Base-by-base conservation (phyloP, 2,113 vertebrate species). In the Chitala chitala region DNA sequence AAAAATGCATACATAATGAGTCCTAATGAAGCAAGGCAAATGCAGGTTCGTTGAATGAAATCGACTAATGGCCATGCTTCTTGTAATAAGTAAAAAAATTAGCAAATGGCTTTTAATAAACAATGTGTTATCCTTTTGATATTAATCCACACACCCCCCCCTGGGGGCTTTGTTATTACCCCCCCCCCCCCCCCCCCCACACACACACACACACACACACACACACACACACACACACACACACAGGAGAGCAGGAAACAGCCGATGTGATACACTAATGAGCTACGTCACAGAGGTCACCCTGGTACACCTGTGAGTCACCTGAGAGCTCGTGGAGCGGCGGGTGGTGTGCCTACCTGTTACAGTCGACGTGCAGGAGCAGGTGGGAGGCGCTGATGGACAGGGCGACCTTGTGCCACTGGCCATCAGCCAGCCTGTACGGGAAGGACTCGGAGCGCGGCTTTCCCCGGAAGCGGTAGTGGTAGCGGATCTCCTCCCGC, bases 351-450 rank as follows among this genome's bases (percentile, higher is more conserved):
- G 31, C 82, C 79, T 91, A 98, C 95, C 93, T 93, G 90, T 95
- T 98, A 82, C 96, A 98, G 89, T 98, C 96, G 0, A 98, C 86
- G 0, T 98, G 94, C 68, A 98, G 92, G 68, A 94, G 86, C 1
- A 98, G 91, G 51, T 94, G 95, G 58, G 93, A 90, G n/a, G 93
- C 93, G 0, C 95, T 96, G 31, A 98, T 83, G 0, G 95, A 93
- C 73, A 98, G 79, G 0, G 95, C 92, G 1, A 98, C 84, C 81
- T 88, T 94, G 78, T 98, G 96, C 95, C 95, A 98, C 78, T 90
- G 92, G 4, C 96, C 95, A 0, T 98, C 96, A 0, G 96, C 95
- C 76, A 98, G 91, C 29, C 93, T 93, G 71, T 97, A 98, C 0
- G 96, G 95, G 81, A 98, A 93, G n/a, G 91, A 92, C 81, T 98